A percentile compares a stretch with the other conserved stretches of the same genome.
phyloP scores from a whole-genome alignment of 2,113 vertebrate species.

The Acinonyx jubatus region DNA sequence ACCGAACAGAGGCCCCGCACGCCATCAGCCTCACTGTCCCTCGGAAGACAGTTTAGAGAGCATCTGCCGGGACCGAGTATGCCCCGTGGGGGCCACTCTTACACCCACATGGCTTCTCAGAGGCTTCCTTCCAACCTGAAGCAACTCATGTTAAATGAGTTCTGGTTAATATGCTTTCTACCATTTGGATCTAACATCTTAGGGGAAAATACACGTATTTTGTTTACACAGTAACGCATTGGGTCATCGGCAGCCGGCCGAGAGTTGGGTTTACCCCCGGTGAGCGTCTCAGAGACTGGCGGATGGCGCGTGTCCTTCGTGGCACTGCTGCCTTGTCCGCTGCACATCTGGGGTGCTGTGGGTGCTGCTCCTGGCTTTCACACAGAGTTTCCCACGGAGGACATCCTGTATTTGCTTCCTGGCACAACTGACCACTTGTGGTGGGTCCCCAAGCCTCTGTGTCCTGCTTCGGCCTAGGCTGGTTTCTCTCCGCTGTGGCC shows the following conservation, averaged over 20 bases:
- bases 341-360: rapidly evolving
- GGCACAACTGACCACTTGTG: rapidly evolving
- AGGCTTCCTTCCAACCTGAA: neutral
- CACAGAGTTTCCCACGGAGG: rapidly evolving
- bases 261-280: rapidly evolving
- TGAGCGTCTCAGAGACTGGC: rapidly evolving
- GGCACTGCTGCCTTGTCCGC: rapidly evolving
- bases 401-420: rapidly evolving
- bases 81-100: neutral
- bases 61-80: rapidly evolving
- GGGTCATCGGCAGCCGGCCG: rapidly evolving
- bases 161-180: neutral
- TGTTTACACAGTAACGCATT: rapidly evolving
- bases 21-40: neutral
- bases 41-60: neutral
- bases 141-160: neutral
- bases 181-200: neutral
- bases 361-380: rapidly evolving
- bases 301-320: rapidly evolving
- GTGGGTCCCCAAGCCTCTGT: rapidly evolving
- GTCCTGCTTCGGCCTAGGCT: rapidly evolving
- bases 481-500: neutral
- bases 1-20: rapidly evolving
- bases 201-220: neutral
- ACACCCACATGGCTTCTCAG: too few species aligned